A percentile compares a stretch with the other conserved stretches of the same genome.
Evolutionary conservation across 2,888 invertebrate species (phyloP).

Genomic region (Odontothrips loti): DNA sequence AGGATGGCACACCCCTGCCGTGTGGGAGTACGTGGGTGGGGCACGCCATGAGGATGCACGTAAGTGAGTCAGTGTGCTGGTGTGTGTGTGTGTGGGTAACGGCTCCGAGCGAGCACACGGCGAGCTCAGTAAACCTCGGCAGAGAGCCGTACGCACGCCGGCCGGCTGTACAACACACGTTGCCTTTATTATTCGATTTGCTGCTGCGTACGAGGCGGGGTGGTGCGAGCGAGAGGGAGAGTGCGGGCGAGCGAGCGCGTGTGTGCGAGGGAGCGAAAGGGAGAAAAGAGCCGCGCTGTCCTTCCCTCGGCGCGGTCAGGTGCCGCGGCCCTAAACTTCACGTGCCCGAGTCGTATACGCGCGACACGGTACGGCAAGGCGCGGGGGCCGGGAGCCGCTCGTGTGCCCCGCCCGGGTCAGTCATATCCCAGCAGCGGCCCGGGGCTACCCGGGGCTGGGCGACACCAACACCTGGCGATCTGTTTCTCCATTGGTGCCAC

Average conservation of each 20-base stretch:
- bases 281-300: too few species aligned
- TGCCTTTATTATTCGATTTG: conserved; percentile 4
- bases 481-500: too few species aligned
- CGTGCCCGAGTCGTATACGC: not conserved
- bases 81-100: conserved; percentile 3
- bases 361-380: too few species aligned
- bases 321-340: not conserved
- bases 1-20: too few species aligned
- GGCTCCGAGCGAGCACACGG: not conserved
- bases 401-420: not conserved
- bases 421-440: not conserved
- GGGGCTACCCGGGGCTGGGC: too few species aligned
- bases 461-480: too few species aligned
- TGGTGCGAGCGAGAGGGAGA: too few species aligned
- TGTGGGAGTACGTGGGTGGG: too few species aligned
- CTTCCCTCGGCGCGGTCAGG: not conserved
- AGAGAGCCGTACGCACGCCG: not conserved
- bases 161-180: not conserved
- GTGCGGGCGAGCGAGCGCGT: too few species aligned
- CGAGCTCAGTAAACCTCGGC: not conserved
- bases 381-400: too few species aligned
- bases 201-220: not conserved
- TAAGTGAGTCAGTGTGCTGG: not conserved
- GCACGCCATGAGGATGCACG: too few species aligned
- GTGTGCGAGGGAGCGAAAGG: too few species aligned